Percentiles rank a stretch among this genome's conserved stretches.
Evolutionary conservation across 1,140 invertebrate species (phyloP).

Genomic region (Elymnias hypermnestra): DNA sequence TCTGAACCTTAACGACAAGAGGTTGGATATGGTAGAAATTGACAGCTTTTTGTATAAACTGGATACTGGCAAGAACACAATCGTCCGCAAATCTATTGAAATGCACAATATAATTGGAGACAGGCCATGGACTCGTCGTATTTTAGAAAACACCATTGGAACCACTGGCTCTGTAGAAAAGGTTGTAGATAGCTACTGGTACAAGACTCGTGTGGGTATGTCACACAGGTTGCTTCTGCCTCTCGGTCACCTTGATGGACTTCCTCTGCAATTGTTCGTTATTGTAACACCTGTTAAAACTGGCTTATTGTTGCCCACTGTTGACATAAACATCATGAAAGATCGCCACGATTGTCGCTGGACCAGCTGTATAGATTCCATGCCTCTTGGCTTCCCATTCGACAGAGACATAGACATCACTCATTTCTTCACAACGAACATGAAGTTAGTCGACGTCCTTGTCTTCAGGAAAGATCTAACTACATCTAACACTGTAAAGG

Average conservation of each 20-base stretch:
- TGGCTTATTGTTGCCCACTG: conserved; percentile 78
- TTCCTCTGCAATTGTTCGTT: conserved; percentile 80
- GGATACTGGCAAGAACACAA: conserved; percentile 79
- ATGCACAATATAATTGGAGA: conserved; percentile 58
- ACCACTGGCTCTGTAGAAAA: conserved; percentile 36
- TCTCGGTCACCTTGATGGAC: conserved; percentile 79
- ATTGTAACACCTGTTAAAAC: conserved; percentile 79
- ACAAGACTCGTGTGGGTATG: conserved; percentile 77
- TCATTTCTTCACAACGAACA: conserved; percentile 79
- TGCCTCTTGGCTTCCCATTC: conserved; percentile 82
- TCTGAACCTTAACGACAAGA: conserved; percentile 76
- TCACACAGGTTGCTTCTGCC: conserved; percentile 82
- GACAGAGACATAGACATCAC: conserved; percentile 79
- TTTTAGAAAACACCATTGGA: conserved; percentile 63
- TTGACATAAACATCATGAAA: conserved; percentile 59
- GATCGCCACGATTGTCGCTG: conserved; percentile 73
- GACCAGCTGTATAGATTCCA: conserved; percentile 72
- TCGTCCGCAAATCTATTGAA: conserved; percentile 65
- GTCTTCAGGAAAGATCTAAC: conserved; percentile 77
- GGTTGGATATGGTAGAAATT: conserved; percentile 79
- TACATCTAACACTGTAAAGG: conserved; percentile 44
- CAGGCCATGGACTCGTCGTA: conserved; percentile 48
- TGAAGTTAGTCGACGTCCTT: conserved; percentile 79
- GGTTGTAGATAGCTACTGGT: conserved; percentile 71
- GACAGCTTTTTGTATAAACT: conserved; percentile 82